phyloP scores from a whole-genome alignment of 2,888 invertebrate genomes.

The Noctua janthina region DNA sequence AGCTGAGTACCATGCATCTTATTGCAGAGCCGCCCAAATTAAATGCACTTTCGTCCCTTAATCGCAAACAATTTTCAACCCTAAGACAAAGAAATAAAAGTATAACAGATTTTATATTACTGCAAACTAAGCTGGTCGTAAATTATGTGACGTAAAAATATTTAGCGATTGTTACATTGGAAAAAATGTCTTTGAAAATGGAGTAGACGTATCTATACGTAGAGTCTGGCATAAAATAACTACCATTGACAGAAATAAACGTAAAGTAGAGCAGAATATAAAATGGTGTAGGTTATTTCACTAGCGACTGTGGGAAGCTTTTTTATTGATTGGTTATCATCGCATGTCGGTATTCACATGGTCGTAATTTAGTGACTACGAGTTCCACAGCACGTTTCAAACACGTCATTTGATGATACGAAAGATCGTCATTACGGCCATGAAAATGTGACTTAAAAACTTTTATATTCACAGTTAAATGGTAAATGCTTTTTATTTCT shows the following conservation, averaged over 20 bases:
- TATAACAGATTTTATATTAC: neutral
- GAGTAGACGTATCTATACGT: slow-evolving; percentile 13
- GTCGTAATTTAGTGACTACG: slow-evolving; percentile 5
- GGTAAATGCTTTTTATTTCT: neutral
- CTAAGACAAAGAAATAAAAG: slow-evolving; percentile 66
- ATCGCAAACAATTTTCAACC: slow-evolving; percentile 61
- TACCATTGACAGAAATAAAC: slow-evolving; percentile 52
- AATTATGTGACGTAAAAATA: slow-evolving; percentile 48
- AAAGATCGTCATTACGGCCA: slow-evolving; percentile 1
- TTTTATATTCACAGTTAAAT: slow-evolving; percentile 1
- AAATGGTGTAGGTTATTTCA: slow-evolving; percentile 20
- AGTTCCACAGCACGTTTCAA: neutral
- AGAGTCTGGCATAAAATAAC: slow-evolving; percentile 24
- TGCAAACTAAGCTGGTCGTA: slow-evolving; percentile 34
- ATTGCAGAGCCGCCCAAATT: slow-evolving; percentile 62
- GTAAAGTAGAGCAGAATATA: slow-evolving; percentile 45
- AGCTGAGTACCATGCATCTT: slow-evolving; percentile 67
- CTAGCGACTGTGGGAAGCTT: slow-evolving; percentile 11
- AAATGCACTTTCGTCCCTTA: slow-evolving; percentile 54
- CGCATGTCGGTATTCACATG: slow-evolving; percentile 44
- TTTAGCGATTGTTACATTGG: slow-evolving; percentile 43
- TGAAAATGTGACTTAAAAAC: slow-evolving; percentile 15
- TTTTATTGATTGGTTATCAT: slow-evolving; percentile 55
- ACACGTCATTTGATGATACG: neutral
- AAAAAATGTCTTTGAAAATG: slow-evolving; percentile 61